These are phyloP conservation scores for Verasper variegatus DNA, from an alignment of 2,113 vertebrate species.

Conservation along the genomic window DNA sequence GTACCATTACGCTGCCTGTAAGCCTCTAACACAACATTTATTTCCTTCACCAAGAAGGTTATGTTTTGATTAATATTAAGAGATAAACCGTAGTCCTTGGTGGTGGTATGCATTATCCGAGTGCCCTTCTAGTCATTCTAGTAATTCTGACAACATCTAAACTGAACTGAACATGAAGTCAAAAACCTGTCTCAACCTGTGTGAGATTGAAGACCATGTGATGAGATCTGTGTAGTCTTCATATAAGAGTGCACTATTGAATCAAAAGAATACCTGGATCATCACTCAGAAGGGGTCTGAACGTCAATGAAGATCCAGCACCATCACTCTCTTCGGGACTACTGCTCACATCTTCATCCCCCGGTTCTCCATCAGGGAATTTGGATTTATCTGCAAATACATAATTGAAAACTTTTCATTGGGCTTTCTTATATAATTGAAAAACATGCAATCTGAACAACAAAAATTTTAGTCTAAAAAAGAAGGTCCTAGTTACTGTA, in stretches of 20 bases:
- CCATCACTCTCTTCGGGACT: slow-evolving; percentile 74
- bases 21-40: no score
- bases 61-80: no score
- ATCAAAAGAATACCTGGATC: slow-evolving; percentile 73
- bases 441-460: background rate
- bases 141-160: no score
- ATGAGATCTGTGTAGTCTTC: background rate
- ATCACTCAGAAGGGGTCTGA: slow-evolving; percentile 80
- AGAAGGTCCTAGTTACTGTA: slow-evolving; percentile 83
- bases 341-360: slow-evolving; percentile 75
- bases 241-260: background rate
- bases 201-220: background rate
- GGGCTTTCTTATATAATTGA: background rate
- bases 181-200: background rate
- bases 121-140: no score
- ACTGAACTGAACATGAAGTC: no score
- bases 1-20: no score
- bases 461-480: slow-evolving; percentile 7
- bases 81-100: no score
- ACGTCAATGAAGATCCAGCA: slow-evolving; percentile 69
- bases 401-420: background rate
- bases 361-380: slow-evolving; percentile 82
- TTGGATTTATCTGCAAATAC: slow-evolving; percentile 86
- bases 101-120: no score
- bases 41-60: no score